Conservation (phyloP, 2,888 invertebrate genomes). For the Agapetus fuscipes region DNA sequence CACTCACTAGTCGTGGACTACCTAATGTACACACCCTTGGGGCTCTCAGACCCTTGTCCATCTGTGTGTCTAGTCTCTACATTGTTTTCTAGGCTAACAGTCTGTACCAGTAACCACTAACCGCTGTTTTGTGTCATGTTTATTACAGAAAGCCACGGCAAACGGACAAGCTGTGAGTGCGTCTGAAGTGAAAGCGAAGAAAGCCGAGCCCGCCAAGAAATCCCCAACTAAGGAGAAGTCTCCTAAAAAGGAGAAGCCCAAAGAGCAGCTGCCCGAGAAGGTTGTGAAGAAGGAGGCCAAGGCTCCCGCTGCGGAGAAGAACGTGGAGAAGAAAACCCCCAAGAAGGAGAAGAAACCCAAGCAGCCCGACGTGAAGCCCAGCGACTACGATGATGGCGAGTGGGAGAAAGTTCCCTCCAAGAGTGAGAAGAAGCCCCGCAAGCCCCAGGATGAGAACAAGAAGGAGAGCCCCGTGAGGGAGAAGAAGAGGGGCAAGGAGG, state of each 20-base stretch:
- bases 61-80: neutral
- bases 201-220: conserved; percentile 48
- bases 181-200: conserved; percentile 41
- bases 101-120: neutral
- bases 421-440: conserved; percentile 62
- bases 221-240: conserved; percentile 43
- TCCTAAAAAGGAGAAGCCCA: conserved; percentile 30
- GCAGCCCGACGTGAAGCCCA: conserved; percentile 53
- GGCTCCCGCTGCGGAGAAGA: conserved; percentile 1
- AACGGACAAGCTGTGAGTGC: conserved; percentile 50
- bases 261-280: conserved; percentile 30
- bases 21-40: no score
- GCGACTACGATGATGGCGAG: conserved; percentile 63
- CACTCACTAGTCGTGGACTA: no score
- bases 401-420: conserved; percentile 65
- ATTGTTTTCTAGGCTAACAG: neutral
- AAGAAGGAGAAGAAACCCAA: conserved; percentile 27
- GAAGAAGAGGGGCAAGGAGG: conserved; percentile 31
- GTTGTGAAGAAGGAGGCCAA: neutral
- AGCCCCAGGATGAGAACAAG: conserved; percentile 48
- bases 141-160: conserved; percentile 48
- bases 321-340: conserved; percentile 12
- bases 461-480: conserved; percentile 45
- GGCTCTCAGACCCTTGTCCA: no score
- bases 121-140: conserved; percentile 2